Conservation (phyloP, 92 coral and sea anemone species). For the Siderastrea radians region DNA sequence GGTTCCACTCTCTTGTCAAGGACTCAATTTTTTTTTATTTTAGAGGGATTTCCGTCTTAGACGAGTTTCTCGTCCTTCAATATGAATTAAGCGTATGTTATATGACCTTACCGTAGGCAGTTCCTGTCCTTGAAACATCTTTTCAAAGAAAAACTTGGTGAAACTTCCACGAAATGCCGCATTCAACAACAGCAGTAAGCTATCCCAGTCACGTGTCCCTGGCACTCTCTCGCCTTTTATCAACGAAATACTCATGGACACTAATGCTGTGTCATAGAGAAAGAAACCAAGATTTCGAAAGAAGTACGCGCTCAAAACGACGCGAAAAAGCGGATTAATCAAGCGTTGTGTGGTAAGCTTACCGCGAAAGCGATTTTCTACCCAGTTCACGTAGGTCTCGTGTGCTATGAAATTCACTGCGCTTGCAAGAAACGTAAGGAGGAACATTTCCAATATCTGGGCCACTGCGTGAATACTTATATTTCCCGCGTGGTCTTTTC, state of each 20-base stretch:
- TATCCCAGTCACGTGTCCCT: constrained; percentile 62
- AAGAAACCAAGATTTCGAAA: constrained; percentile 77
- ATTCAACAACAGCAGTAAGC: constrained; percentile 68
- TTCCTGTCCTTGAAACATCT: constrained; percentile 77
- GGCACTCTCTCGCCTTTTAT: constrained; percentile 38
- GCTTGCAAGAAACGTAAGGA: constrained; percentile 69
- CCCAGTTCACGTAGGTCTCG: constrained; percentile 59
- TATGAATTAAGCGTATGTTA: no score
- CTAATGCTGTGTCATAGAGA: constrained; percentile 84
- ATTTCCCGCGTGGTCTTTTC: constrained; percentile 25
- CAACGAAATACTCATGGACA: constrained; percentile 80
- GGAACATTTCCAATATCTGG: constrained; percentile 61
- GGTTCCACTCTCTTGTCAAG: no score
- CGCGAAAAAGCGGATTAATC: constrained; percentile 39
- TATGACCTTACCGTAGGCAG: constrained; percentile 58
- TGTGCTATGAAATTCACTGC: constrained; percentile 75
- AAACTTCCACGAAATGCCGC: constrained; percentile 87
- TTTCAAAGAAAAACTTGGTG: constrained; percentile 82
- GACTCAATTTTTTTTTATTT: no score
- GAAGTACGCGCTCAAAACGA: constrained; percentile 66
- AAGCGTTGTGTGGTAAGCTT: constrained; percentile 13
- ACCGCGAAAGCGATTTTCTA: constrained; percentile 32
- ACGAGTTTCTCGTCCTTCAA: background rate
- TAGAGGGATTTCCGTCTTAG: background rate
- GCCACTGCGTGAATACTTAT: constrained; percentile 20